Evolutionary conservation across 2,888 invertebrate species (phyloP), one percentile per base, ranked within the genome.

Genomic region (Thera obeliscata): DNA sequence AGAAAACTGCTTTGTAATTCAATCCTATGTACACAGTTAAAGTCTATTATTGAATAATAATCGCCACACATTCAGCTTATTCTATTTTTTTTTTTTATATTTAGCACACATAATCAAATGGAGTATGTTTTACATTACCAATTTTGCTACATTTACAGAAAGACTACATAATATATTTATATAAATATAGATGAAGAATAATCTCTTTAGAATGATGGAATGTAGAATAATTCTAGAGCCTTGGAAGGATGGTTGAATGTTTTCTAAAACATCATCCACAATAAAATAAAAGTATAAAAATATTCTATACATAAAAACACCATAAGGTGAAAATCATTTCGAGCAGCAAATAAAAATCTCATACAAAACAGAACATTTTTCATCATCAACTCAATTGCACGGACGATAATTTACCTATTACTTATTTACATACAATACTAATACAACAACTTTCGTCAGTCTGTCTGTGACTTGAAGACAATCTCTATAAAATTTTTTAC

Each of bases 391-490:
- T 66, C 64, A 52, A 65, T 67, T 66, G 58, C 68, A 71, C 67
- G 59, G 60, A 65, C 57, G 60, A 56, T 61, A 62, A 62, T 22
- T 66, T 66, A 70, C 60, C 62, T 69, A 60, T 68, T 61, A 67
- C 41, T 73, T 75, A 75, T 75, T 72, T 75, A 75, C 72, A 75
- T 69, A 74, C 63, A 66, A 64, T 67, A 69, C 67, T 66, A 69
- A 63, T 72, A 74, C 72, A 72, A 72, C 69, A 58, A 56, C 67
- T 49, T 56, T 52, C 22, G 22, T 60, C 48, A 38, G 48, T 49
- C 66, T 50, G 62, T 66, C 70, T 70, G 64, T 48, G 52, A 61
- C 50, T 52, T 61, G 38, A 52, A 43, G 57, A 52, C 1, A 8
- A 52, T 52, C 52, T 52, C 9, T 52, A 52, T 52, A 52, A 52